Evolutionary conservation across 2,797 vertebrate species (phyloP), one percentile per base, ranked within the genome.

Genomic region (Pempheris klunzingeri): DNA sequence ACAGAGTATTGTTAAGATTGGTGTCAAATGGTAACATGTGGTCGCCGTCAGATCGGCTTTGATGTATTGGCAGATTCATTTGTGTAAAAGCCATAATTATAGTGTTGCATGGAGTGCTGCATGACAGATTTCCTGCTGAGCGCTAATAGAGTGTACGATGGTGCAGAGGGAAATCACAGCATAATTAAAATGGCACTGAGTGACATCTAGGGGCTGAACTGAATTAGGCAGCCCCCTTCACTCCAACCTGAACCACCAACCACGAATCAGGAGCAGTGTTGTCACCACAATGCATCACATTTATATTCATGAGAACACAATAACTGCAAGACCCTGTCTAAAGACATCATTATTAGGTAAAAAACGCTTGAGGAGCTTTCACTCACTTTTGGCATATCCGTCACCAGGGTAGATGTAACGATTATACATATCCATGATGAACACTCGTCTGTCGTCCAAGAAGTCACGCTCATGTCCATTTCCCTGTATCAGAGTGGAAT

Each of bases 381-480:
- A 95, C 97, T 96, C 86, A 99, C 98, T 93, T 94, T 99, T 99
- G 82, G 98, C 98, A 75, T 91, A 95, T 82, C 93, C 93, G 77
- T 99, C 97, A 32, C 97, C 95, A 0, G 98, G 98, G 83, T 99
- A 99, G 89, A 99, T 99, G 69, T 97, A 94, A 67, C 96, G 95
- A 77, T 99, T 99, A 85, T 98, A 99, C 32, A 95, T 96, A 22
- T 99, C 98, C 98, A 99, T 96, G 81, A 99, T 99, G 83, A 96
- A 99, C 22, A 99, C 97, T 0, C 96, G 95, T 38, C 84, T 90
- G 88, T 99, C 98, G 2, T 96, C 95, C 94, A 99, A 90, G 72
- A 99, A 99, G 92, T 99, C 98, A 0, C 97, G 94, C 79, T 98
- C 98, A 0, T 99, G 98, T 81, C 98, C 98, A 32, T 99, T 99